These are phyloP conservation scores for Rhamnusium bicolor DNA, from an alignment of 2,888 invertebrate genomes.

Conservation along the genomic window DNA sequence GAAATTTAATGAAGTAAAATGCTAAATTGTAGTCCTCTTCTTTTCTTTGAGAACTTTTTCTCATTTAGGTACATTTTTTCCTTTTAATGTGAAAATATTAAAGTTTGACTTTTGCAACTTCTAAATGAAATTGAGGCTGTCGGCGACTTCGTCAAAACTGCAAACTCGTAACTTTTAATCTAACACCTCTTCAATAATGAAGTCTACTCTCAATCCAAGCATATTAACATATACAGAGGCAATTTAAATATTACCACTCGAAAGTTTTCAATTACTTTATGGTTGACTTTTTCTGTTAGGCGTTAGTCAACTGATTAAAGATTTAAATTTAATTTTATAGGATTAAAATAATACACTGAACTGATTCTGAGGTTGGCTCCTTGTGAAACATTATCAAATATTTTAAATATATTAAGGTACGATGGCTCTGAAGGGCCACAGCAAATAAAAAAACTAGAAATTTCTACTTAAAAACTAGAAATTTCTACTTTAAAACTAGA, in stretches of 20 bases:
- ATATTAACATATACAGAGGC: slow-evolving; percentile 30
- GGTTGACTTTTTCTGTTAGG: not conserved
- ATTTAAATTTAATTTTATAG: not conserved
- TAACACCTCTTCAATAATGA: slow-evolving; percentile 52
- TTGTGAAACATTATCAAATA: no score
- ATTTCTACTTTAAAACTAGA: no score
- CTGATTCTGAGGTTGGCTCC: no score
- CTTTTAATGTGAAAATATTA: slow-evolving; percentile 62
- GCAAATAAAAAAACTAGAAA: no score
- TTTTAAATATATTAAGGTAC: no score
- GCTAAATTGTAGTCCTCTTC: slow-evolving; percentile 47
- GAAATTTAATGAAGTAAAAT: slow-evolving; percentile 51
- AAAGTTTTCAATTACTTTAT: slow-evolving; percentile 3
- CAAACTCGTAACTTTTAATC: slow-evolving; percentile 51
- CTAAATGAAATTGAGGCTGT: slow-evolving; percentile 62
- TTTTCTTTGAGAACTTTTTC: slow-evolving; percentile 55
- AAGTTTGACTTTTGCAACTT: slow-evolving; percentile 62
- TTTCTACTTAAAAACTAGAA: no score
- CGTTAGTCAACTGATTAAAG: not conserved
- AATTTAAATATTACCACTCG: slow-evolving; percentile 19
- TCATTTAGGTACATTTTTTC: slow-evolving; percentile 57
- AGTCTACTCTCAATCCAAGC: slow-evolving; percentile 36
- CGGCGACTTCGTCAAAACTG: slow-evolving; percentile 50
- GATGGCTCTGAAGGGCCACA: no score
- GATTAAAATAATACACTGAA: no score